Conservation (phyloP, 2,113 vertebrate species). For the Climacteris rufus region DNA sequence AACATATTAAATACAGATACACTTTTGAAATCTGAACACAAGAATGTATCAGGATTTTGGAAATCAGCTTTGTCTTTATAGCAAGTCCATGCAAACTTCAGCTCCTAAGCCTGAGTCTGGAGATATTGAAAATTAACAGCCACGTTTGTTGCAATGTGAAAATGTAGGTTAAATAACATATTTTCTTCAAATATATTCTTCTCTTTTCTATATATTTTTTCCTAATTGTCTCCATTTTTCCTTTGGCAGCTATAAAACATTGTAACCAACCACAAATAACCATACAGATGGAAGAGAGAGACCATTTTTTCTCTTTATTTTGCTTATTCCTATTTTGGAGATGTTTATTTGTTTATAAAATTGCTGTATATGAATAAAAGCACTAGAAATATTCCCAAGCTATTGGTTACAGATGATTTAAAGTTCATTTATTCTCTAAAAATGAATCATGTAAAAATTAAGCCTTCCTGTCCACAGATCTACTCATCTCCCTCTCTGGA, state of each 20-base stretch:
- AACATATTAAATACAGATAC: not conserved
- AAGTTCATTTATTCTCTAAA: not conserved
- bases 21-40: not conserved
- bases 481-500: not conserved
- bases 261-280: not conserved
- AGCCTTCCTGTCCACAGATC: not conserved
- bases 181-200: not conserved
- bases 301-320: not conserved
- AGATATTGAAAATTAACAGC: not conserved
- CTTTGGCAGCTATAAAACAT: not conserved
- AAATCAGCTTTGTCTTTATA: not conserved
- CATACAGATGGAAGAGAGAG: not conserved
- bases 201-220: not conserved
- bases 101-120: not conserved
- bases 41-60: not conserved
- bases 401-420: not conserved
- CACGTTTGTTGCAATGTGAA: not conserved
- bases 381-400: not conserved
- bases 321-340: not conserved
- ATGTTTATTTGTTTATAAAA: not conserved
- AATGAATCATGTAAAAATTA: not conserved
- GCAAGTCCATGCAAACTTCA: not conserved
- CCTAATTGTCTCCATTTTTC: not conserved
- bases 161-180: not conserved
- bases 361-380: not conserved